phyloP scores from a whole-genome alignment of 1,140 invertebrate genomes.

The Berghia stephanieae region DNA sequence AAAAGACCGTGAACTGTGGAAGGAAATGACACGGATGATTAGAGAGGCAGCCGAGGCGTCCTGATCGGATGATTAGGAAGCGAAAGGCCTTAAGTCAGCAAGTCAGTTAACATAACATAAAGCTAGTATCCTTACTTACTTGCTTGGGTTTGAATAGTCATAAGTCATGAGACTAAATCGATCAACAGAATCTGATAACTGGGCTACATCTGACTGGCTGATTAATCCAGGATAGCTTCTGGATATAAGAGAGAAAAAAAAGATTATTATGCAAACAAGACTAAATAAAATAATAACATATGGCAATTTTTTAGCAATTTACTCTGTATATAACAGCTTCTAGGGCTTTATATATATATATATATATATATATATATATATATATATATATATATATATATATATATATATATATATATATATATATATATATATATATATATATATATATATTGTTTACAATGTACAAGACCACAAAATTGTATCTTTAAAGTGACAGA shows the following conservation, averaged over 20 bases:
- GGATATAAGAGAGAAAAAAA: constrained; percentile 40
- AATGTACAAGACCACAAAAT: too few species aligned
- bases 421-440: too few species aligned
- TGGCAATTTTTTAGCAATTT: background rate
- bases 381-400: background rate
- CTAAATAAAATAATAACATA: background rate
- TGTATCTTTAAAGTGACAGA: too few species aligned
- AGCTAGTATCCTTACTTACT: background rate
- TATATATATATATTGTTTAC: too few species aligned
- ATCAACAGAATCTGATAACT: constrained; percentile 79
- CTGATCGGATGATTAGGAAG: background rate
- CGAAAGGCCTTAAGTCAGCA: background rate
- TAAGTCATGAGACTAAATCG: constrained; percentile 95
- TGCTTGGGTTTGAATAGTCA: constrained; percentile 78
- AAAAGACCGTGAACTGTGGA: background rate
- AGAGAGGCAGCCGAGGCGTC: background rate
- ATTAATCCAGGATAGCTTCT: constrained; percentile 76
- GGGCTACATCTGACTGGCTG: constrained; percentile 79
- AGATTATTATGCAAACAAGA: background rate
- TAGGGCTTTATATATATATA: background rate
- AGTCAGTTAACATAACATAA: background rate
- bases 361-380: background rate
- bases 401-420: too few species aligned
- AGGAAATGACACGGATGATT: background rate
- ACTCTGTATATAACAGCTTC: background rate